Evolutionary conservation across 35 echinoderm and acorn worm species (phyloP), one percentile per base, ranked within the genome.

Genomic region (Lytechinus variegatus): DNA sequence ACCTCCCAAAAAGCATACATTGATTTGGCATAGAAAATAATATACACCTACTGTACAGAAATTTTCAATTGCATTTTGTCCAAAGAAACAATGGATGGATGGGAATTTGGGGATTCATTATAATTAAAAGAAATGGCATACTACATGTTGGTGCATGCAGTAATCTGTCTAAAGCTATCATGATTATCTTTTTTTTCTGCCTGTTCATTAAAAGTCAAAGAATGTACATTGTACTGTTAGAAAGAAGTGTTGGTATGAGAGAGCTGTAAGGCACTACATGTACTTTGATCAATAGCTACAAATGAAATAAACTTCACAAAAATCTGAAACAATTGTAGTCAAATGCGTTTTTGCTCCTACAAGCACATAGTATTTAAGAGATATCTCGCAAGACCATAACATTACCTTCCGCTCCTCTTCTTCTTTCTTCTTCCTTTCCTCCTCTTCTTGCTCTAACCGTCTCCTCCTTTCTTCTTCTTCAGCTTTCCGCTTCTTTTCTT

Each of bases 341-440:
- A 71, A 71, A 19, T 79, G 66, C 19, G n/a, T 16, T 19, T 19
- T 14, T 1, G 7, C n/a, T 5, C n/a, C 1, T 14, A 79, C n/a
- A 24, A 79, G 2, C 16, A 7, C 19, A 24, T 7, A 79, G 24
- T 79, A 4, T 44, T 44, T 44, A n/a, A 79, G 66, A 79, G 66
- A 79, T 24, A 16, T 8, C 8, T 7, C 21, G 24, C 21, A 5
- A 7, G 19, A 79, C n/a, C 66, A 79, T n/a, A 79, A 90, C 28
- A 90, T 91, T 91, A 96, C 95, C 92, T 90, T 92, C 88, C 87
- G 72, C 86, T 97, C 96, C 19, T 71, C 86, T 10, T 61, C 94
- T 60, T 95, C 55, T 27, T 61, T 33, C 58, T 88, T 89, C 29
- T 56, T 92, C 54, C 86, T 89, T 54, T 97, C 87, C 52, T 95